These are phyloP conservation scores for Hydriomena furcata DNA, from an alignment of 2,888 invertebrate species.

Conservation along the genomic window DNA sequence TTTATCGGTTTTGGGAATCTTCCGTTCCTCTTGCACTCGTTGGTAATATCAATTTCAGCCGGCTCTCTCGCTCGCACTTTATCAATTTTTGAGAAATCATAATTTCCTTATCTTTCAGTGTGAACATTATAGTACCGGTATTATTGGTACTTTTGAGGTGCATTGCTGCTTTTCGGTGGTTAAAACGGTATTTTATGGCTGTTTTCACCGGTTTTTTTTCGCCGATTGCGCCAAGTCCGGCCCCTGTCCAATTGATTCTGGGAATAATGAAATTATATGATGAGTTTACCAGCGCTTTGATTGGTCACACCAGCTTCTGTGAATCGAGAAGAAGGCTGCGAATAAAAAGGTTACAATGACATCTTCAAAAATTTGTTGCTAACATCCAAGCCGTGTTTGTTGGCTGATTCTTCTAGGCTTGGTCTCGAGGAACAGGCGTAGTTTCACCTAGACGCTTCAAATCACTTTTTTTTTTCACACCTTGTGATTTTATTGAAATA, in stretches of 20 bases:
- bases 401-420: no score
- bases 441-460: no score
- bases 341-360: conserved; percentile 5
- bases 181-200: conserved; percentile 59
- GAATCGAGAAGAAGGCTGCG: background rate
- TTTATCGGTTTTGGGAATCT: conserved; percentile 44
- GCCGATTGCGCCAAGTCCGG: conserved; percentile 46
- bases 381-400: no score
- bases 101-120: conserved; percentile 42
- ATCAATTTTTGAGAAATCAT: conserved; percentile 28
- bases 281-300: conserved; percentile 49
- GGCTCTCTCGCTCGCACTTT: conserved; percentile 32
- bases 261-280: conserved; percentile 64
- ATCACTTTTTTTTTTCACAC: no score
- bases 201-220: conserved; percentile 48
- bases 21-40: conserved; percentile 35
- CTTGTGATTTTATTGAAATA: no score
- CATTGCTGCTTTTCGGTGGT: conserved; percentile 53
- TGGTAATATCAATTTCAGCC: conserved; percentile 16
- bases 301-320: conserved; percentile 44
- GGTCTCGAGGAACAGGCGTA: no score
- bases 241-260: conserved; percentile 62
- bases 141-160: conserved; percentile 42
- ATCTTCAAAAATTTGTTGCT: no score
- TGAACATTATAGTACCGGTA: conserved; percentile 56